Base-by-base conservation (phyloP, 2,888 invertebrate genomes). In the Celastrina argiolus region DNA sequence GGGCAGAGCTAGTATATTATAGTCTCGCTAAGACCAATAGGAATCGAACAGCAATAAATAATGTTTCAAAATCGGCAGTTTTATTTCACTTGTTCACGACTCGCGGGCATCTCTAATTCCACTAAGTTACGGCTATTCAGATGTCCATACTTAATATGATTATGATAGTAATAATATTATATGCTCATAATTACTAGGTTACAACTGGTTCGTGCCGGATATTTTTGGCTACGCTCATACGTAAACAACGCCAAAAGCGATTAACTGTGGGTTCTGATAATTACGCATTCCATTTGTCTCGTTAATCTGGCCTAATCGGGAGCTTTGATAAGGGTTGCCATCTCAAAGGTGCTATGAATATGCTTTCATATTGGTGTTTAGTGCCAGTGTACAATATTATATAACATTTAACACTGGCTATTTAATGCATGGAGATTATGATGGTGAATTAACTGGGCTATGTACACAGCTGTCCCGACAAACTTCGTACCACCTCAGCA, bases 251-350 rank as follows among this genome's bases (percentile, higher is more conserved):
- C 74, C 75, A 75, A 79, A 80, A 73, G 74, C 79, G 81, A 83
- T 85, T 83, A 83, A 81, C 84, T 76, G 73, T 76, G 76, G 76
- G 73, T 76, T 78, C 77, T 84, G 85, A 88, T 89, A 88, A 88
- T 89, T 88, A 88, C 86, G 86, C 87, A 89, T 89, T 88, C 87
- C 87, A 85, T 87, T 87, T 87, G 87, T 85, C 82, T 84, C 77
- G 84, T 79, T 87, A 86, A 89, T 86, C 85, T 81, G 74, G 80
- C 73, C 77, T 87, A 84, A 87, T 85, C 86, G 85, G 81, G 80
- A 77, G 77, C 77, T 77, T 78, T 88, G 88, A 89, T 86, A 86
- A 86, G 87, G 87, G 87, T 88, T 78, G 78, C 72, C 77, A 67
- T 68, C 59, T 74, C 76, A 73, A 69, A 78, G 77, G 76, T 77